A percentile compares a stretch with the other conserved stretches of the same genome.
phyloP scores from a whole-genome alignment of 2,888 invertebrate species.

The Brenthis ino region DNA sequence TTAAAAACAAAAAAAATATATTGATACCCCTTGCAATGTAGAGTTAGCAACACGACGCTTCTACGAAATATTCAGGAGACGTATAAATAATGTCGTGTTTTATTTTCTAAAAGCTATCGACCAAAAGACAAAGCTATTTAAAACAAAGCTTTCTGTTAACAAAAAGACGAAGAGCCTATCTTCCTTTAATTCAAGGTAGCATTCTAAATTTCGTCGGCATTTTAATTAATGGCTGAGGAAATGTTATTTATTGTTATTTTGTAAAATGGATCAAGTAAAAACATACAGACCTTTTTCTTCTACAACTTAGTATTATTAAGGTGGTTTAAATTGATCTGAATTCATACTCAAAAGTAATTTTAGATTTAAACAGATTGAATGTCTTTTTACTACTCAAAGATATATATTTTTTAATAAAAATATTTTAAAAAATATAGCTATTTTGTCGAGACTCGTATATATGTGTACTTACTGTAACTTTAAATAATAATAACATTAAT shows the following conservation, averaged over 20 bases:
- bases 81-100: constrained; percentile 19
- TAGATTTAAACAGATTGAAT: too few species aligned
- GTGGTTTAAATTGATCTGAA: too few species aligned
- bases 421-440: too few species aligned
- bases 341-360: too few species aligned
- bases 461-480: too few species aligned
- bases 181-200: constrained; percentile 1
- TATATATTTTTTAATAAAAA: too few species aligned
- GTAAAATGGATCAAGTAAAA: neutral
- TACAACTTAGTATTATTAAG: too few species aligned
- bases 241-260: constrained; percentile 1
- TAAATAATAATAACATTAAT: too few species aligned
- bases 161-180: constrained; percentile 15
- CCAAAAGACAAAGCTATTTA: constrained; percentile 31
- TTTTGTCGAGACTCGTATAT: too few species aligned
- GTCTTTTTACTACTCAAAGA: too few species aligned
- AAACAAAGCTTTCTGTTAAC: constrained; percentile 12
- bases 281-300: neutral
- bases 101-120: constrained; percentile 19
- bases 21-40: neutral
- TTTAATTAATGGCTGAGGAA: constrained; percentile 6
- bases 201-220: constrained; percentile 7
- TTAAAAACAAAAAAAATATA: neutral
- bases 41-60: constrained; percentile 17
- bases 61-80: constrained; percentile 18